phyloP scores from a whole-genome alignment of 2,888 invertebrate genomes.

The Lottia scabra region DNA sequence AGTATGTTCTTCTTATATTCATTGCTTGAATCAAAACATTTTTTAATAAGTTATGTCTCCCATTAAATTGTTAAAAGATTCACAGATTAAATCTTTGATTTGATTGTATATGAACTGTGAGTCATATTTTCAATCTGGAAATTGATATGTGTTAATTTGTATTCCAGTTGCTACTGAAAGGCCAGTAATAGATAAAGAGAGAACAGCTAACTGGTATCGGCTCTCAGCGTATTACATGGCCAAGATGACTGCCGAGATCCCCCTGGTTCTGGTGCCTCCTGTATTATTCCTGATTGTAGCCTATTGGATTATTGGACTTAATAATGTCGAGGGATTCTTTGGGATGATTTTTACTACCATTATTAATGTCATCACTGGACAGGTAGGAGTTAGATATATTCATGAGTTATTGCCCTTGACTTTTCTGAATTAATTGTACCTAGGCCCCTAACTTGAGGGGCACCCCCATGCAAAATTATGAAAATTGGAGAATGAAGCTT shows the following conservation, averaged over 20 bases:
- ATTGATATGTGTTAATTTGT: background rate
- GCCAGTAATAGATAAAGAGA: slow-evolving; percentile 84
- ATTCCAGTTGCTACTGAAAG: slow-evolving; percentile 82
- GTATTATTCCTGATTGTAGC: slow-evolving; percentile 82
- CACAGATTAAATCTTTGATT: too few relatives aligned
- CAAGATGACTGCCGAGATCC: slow-evolving; percentile 85
- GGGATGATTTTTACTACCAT: slow-evolving; percentile 78
- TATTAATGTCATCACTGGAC: slow-evolving; percentile 80
- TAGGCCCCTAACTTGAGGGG: too few relatives aligned
- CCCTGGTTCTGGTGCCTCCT: slow-evolving; percentile 81
- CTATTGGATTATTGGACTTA: slow-evolving; percentile 81
- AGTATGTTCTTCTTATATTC: too few relatives aligned
- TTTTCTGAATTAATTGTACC: too few relatives aligned
- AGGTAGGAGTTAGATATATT: slow-evolving; percentile 69
- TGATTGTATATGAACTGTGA: too few relatives aligned
- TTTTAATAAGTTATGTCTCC: too few relatives aligned
- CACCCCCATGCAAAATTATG: too few relatives aligned
- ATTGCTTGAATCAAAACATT: too few relatives aligned
- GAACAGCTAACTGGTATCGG: slow-evolving; percentile 82
- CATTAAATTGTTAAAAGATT: too few relatives aligned
- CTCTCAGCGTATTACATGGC: slow-evolving; percentile 85
- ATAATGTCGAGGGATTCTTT: slow-evolving; percentile 76
- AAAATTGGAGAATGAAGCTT: too few relatives aligned
- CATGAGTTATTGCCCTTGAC: too few relatives aligned
- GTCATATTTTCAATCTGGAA: too few relatives aligned